phyloP scores from a whole-genome alignment of 2,888 invertebrate genomes.

The Polymixis flavicincta region DNA sequence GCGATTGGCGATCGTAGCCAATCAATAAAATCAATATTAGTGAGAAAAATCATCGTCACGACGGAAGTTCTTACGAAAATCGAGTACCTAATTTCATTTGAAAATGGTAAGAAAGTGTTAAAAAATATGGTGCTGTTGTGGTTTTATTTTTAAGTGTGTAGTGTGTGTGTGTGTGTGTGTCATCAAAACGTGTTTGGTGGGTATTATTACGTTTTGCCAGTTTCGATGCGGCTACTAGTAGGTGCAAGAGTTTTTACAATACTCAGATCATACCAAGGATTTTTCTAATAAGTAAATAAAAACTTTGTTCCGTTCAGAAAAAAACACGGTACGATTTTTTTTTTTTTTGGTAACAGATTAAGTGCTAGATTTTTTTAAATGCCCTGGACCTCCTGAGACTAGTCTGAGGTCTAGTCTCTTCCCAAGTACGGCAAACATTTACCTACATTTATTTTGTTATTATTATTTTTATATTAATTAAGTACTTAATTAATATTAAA shows the following conservation, averaged over 20 bases:
- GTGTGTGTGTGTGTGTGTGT: not conserved
- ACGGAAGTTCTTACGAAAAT: not conserved
- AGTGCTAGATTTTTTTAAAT: too few relatives aligned
- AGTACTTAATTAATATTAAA: too few relatives aligned
- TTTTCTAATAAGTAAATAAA: not conserved
- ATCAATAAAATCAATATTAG: not conserved
- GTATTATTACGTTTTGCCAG: not conserved
- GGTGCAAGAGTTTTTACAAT: too few relatives aligned
- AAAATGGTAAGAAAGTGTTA: constrained; percentile 37
- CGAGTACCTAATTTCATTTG: not conserved
- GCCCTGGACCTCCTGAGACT: too few relatives aligned
- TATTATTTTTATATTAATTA: too few relatives aligned
- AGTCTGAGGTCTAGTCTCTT: too few relatives aligned
- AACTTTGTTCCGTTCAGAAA: too few relatives aligned
- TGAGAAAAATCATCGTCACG: not conserved
- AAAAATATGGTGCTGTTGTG: not conserved
- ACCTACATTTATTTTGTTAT: too few relatives aligned
- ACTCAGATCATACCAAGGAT: not conserved
- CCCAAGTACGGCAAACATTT: too few relatives aligned
- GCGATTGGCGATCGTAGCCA: not conserved
- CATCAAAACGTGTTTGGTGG: not conserved
- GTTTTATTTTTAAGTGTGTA: not conserved
- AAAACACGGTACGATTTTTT: too few relatives aligned
- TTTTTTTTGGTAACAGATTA: too few relatives aligned
- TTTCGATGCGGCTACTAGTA: too few relatives aligned